Evolutionary conservation across 2,797 vertebrate genomes (phyloP).

Genomic region (Eidolon dupreanum): DNA sequence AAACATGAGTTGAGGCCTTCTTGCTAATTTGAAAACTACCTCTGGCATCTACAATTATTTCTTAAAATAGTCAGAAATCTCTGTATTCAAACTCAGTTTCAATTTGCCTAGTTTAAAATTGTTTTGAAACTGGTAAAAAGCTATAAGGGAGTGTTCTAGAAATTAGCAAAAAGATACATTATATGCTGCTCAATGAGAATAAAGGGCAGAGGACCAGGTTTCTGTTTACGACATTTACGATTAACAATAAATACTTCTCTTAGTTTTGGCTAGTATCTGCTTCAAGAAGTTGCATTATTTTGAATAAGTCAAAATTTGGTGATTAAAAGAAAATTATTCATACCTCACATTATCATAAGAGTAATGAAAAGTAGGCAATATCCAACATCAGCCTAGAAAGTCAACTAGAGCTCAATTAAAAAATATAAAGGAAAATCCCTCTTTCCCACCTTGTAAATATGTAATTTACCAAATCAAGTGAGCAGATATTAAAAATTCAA

Average conservation of each 20-base stretch:
- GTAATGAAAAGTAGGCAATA: conserved; percentile 39
- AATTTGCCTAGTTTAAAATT: conserved; percentile 66
- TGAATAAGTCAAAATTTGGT: conserved; percentile 20
- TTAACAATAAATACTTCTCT: conserved; percentile 36
- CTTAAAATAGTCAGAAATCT: conserved; percentile 77
- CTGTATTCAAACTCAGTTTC: conserved; percentile 65
- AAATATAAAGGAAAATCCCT: conserved; percentile 37
- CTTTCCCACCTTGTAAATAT: neutral
- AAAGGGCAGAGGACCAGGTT: neutral
- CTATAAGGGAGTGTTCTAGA: conserved; percentile 47
- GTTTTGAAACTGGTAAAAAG: conserved; percentile 66
- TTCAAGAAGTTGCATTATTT: conserved; percentile 49
- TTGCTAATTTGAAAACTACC: conserved; percentile 73
- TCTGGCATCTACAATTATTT: conserved; percentile 72
- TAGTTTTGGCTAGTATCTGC: neutral
- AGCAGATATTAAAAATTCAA: neutral
- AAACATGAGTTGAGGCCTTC: conserved; percentile 54
- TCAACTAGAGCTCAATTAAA: conserved; percentile 7
- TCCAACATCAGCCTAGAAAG: neutral
- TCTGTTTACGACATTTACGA: neutral
- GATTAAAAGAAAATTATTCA: conserved; percentile 45
- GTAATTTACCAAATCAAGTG: conserved; percentile 1
- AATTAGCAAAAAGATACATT: conserved; percentile 46
- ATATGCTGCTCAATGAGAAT: neutral
- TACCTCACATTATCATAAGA: neutral